phyloP scores from a whole-genome alignment of 23 tunicate genomes.

The Corella eumyota region DNA sequence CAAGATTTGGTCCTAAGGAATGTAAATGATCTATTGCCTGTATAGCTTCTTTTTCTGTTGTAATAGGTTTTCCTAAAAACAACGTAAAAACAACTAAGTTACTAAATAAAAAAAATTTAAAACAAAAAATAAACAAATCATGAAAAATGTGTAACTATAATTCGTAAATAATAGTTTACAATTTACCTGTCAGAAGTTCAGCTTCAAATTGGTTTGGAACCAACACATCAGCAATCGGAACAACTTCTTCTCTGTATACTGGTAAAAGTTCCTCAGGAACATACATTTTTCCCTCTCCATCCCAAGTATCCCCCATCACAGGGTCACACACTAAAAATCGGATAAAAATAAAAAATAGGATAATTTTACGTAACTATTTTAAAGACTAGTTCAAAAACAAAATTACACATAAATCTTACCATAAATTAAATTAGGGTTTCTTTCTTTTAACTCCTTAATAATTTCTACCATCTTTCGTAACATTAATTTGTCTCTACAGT shows the following conservation, averaged over 20 bases:
- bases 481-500: conserved; percentile 80
- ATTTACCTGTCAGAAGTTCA: conserved; percentile 60
- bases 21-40: conserved; percentile 36
- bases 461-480: conserved; percentile 66
- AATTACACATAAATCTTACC: no score
- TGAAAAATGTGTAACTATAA: not conserved
- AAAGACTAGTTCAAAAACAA: no score
- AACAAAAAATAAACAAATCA: not conserved
- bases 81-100: not conserved
- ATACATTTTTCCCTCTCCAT: conserved; percentile 86
- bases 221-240: conserved; percentile 76
- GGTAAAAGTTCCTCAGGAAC: conserved; percentile 90
- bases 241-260: conserved; percentile 62
- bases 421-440: conserved; percentile 59
- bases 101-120: not conserved
- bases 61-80: conserved; percentile 34
- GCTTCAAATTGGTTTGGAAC: conserved; percentile 96
- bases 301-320: conserved; percentile 94
- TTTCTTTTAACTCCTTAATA: conserved; percentile 65
- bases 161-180: no score
- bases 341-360: no score
- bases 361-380: no score
- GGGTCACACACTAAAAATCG: conserved; percentile 79
- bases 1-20: conserved; percentile 49
- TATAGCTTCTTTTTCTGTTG: conserved; percentile 50